Evolutionary conservation across 2,888 invertebrate genomes (phyloP).

Genomic region (Epinotia nisella): DNA sequence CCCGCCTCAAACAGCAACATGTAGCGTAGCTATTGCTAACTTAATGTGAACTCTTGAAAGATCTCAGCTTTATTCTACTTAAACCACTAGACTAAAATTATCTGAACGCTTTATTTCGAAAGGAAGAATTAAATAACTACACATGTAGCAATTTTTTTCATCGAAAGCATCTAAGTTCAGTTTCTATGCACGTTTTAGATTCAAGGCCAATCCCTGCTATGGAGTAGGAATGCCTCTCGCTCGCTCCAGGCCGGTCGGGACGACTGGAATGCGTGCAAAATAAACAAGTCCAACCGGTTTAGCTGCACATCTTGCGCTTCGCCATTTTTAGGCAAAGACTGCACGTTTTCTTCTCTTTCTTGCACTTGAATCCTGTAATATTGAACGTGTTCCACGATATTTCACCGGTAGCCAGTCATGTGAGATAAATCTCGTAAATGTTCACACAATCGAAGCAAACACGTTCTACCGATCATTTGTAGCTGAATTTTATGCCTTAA

Average conservation of each 20-base stretch:
- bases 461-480: slow-evolving; percentile 21
- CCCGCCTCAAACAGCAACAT: slow-evolving; percentile 41
- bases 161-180: slow-evolving; percentile 59
- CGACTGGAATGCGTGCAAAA: slow-evolving; percentile 83
- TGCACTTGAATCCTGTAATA: slow-evolving; percentile 47
- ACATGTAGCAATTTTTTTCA: slow-evolving; percentile 48
- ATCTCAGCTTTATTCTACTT: not conserved
- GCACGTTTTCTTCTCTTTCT: slow-evolving; percentile 66
- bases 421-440: slow-evolving; percentile 50
- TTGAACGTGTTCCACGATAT: slow-evolving; percentile 28
- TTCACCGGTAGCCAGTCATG: slow-evolving; percentile 50
- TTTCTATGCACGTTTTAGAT: slow-evolving; percentile 59
- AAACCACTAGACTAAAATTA: not conserved
- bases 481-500: slow-evolving; percentile 15
- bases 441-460: slow-evolving; percentile 22
- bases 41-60: slow-evolving; percentile 17
- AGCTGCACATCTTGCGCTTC: slow-evolving; percentile 73
- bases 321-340: slow-evolving; percentile 64
- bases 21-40: slow-evolving; percentile 21
- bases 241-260: slow-evolving; percentile 71
- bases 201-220: slow-evolving; percentile 67
- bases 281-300: slow-evolving; percentile 81
- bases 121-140: not conserved
- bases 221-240: slow-evolving; percentile 71
- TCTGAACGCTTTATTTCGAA: not conserved